Base-by-base conservation (phyloP, 2,888 invertebrate species). In the Apodemia zela region DNA sequence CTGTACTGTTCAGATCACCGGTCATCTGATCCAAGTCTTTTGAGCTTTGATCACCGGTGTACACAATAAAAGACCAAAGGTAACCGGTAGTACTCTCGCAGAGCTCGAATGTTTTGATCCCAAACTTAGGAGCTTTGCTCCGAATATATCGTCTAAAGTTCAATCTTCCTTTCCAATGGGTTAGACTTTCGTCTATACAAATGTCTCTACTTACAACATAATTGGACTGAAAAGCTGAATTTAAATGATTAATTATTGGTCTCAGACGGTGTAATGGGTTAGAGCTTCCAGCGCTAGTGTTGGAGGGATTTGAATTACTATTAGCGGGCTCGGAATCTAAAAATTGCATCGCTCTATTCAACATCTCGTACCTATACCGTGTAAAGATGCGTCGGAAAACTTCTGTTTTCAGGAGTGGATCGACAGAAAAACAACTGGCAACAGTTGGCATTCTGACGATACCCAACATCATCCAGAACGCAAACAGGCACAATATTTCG, bases 131-230 rank as follows among this genome's bases (percentile, higher is more conserved):
- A 29, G 29, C 4, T 3, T 25, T 2, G 4, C 4, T n/a, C n/a
- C n/a, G n/a, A n/a, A n/a, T n/a, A n/a, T n/a, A n/a, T n/a, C n/a
- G n/a, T n/a, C n/a, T n/a, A n/a, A n/a, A n/a, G n/a, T n/a, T n/a
- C n/a, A n/a, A n/a, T n/a, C n/a, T n/a, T n/a, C n/a, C 2, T 25
- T 25, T 25, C 25, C 25, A 25, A 25, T 3, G 63, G 3, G 67
- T 64, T 15, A 69, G 62, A 42, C 64, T 67, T 62, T 70, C 68
- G 45, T 72, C 69, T 3, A 73, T 70, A 35, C 66, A 67, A 67
- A 68, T 62, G 35, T 67, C 33, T 61, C 63, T 57, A 2, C 13
- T n/a, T n/a, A 54, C 38, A 58, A 62, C 35, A 51, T 66, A 68
- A 38, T 60, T 60, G 33, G 59, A 21, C 29, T 66, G 62, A 63